These are phyloP conservation scores for Drosophila lutescens DNA, from an alignment of 2,888 invertebrate species.

Conservation along the genomic window DNA sequence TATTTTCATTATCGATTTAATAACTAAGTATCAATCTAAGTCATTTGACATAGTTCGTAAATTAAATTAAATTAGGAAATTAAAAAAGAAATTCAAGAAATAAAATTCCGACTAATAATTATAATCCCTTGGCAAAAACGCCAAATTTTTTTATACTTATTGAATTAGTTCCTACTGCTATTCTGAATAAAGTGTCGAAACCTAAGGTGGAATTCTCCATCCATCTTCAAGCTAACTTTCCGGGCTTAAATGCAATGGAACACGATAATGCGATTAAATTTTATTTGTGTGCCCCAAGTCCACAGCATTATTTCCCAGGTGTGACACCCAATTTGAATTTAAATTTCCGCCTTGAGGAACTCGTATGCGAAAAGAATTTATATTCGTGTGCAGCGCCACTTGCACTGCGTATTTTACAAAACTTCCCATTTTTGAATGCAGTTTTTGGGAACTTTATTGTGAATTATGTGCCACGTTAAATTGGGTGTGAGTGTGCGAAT, in stretches of 20 bases:
- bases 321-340: slow-evolving; percentile 40
- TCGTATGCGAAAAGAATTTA: slow-evolving; percentile 22
- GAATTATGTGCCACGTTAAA: slow-evolving; percentile 63
- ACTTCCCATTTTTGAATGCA: slow-evolving; percentile 50
- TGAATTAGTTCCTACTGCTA: too few relatives aligned
- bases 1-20: too few relatives aligned
- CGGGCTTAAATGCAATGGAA: background rate
- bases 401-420: slow-evolving; percentile 26
- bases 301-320: slow-evolving; percentile 24
- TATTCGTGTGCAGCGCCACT: slow-evolving; percentile 12
- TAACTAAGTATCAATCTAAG: too few relatives aligned
- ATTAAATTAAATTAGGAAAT: too few relatives aligned
- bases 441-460: slow-evolving; percentile 54
- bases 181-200: background rate
- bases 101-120: too few relatives aligned
- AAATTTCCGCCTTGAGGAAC: slow-evolving; percentile 22
- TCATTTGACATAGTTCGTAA: too few relatives aligned
- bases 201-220: background rate
- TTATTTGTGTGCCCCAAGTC: slow-evolving; percentile 12
- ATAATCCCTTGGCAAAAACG: too few relatives aligned
- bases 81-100: too few relatives aligned
- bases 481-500: slow-evolving; percentile 56
- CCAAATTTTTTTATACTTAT: too few relatives aligned
- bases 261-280: background rate
- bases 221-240: background rate